These are phyloP conservation scores for Poeciliopsis paucimaculata DNA, from an alignment of 2,797 vertebrate genomes.

Conservation along the genomic window DNA sequence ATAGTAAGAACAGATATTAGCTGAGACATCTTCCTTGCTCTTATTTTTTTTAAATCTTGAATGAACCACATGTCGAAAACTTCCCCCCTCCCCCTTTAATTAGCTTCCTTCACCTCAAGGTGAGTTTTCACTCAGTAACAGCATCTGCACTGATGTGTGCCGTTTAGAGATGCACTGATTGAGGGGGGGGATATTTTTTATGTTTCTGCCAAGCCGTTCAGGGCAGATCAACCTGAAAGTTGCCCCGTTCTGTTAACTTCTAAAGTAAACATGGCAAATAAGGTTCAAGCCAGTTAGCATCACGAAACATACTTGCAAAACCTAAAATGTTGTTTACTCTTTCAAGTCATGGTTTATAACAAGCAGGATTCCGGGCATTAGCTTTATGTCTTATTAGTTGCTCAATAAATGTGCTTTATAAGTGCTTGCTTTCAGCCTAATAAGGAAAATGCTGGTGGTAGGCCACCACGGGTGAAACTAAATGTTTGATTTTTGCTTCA, in stretches of 20 bases:
- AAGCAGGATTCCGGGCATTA: slow-evolving; percentile 11
- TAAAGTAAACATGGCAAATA: slow-evolving; percentile 1
- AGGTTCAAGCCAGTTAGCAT: slow-evolving; percentile 1
- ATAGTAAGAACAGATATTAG: no score
- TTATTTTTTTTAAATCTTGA: background rate
- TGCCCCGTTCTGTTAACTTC: background rate
- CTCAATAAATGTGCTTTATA: slow-evolving; percentile 2
- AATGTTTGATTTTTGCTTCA: slow-evolving; percentile 33
- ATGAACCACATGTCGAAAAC: background rate
- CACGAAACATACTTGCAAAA: background rate
- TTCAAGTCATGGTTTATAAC: background rate
- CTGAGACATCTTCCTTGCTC: background rate
- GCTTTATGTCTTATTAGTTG: slow-evolving; percentile 14
- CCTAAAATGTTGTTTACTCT: slow-evolving; percentile 1
- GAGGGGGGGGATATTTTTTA: no score
- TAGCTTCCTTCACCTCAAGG: background rate
- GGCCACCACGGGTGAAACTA: slow-evolving; percentile 31
- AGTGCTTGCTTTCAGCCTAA: slow-evolving; percentile 44
- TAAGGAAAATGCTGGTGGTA: slow-evolving; percentile 21
- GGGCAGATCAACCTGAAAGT: background rate
- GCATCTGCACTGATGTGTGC: background rate
- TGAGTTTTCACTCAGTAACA: background rate
- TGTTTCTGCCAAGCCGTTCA: background rate
- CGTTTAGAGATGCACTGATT: background rate
- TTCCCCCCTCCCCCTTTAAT: background rate